Evolutionary conservation across 2,888 invertebrate genomes (phyloP).

Genomic region (Biston betularia): DNA sequence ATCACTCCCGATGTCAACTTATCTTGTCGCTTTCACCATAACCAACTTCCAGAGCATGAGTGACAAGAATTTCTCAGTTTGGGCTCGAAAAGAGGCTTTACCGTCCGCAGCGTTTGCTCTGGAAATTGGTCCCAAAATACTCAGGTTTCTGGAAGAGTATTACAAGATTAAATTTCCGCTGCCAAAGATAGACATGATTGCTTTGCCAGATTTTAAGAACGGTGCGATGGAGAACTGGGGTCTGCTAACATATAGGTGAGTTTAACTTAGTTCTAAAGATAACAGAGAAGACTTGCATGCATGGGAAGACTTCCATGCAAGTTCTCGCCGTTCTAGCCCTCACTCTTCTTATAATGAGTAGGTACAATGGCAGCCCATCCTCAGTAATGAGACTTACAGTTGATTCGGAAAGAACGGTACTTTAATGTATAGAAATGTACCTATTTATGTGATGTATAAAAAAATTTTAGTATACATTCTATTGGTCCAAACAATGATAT

Average conservation of each 20-base stretch:
- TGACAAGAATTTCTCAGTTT: constrained; percentile 88
- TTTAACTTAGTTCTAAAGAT: background rate
- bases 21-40: constrained; percentile 94
- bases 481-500: too few relatives aligned
- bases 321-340: too few relatives aligned
- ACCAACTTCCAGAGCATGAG: constrained; percentile 89
- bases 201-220: constrained; percentile 95
- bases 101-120: constrained; percentile 91
- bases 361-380: too few relatives aligned
- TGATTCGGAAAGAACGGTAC: too few relatives aligned
- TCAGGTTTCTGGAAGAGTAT: constrained; percentile 90
- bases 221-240: constrained; percentile 98
- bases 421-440: too few relatives aligned
- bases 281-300: background rate
- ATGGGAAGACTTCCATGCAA: too few relatives aligned
- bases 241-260: constrained; percentile 89
- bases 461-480: too few relatives aligned
- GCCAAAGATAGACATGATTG: constrained; percentile 96
- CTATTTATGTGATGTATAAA: too few relatives aligned
- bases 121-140: constrained; percentile 90
- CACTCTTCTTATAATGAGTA: too few relatives aligned
- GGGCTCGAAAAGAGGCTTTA: constrained; percentile 90
- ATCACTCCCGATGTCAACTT: constrained; percentile 95
- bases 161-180: constrained; percentile 92
- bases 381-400: too few relatives aligned